Percentiles rank a stretch among this genome's conserved stretches.
These are phyloP conservation scores for Eupithecia insigniata DNA, from an alignment of 2,888 invertebrate species.

Conservation along the genomic window DNA sequence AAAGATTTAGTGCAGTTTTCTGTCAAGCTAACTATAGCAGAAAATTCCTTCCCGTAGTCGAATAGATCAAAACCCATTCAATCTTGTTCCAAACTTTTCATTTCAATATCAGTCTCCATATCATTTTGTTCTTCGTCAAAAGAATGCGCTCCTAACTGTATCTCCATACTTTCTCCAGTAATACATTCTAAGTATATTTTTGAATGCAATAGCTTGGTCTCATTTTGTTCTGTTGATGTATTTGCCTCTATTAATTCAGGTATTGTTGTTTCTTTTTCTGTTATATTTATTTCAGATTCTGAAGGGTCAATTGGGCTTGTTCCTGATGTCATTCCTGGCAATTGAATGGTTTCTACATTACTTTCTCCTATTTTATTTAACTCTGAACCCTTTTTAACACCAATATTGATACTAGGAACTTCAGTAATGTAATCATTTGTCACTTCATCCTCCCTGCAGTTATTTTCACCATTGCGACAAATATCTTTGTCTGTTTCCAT, in stretches of 20 bases:
- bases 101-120: neutral
- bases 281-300: neutral
- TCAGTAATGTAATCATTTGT: neutral
- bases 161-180: neutral
- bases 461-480: neutral
- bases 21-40: neutral
- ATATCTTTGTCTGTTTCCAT: no score
- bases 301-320: neutral
- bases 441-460: neutral
- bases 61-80: neutral
- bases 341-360: neutral
- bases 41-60: no score
- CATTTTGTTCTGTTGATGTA: neutral
- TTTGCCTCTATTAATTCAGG: neutral
- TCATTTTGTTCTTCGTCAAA: neutral
- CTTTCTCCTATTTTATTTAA: neutral
- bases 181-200: neutral
- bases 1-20: neutral
- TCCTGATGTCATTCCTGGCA: neutral
- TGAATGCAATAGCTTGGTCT: neutral
- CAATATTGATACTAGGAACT: neutral
- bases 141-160: neutral
- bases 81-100: constrained; percentile 1
- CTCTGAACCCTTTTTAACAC: neutral
- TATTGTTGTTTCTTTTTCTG: neutral